Base-by-base conservation (phyloP, 1,140 invertebrate genomes). In the Dreissena polymorpha region DNA sequence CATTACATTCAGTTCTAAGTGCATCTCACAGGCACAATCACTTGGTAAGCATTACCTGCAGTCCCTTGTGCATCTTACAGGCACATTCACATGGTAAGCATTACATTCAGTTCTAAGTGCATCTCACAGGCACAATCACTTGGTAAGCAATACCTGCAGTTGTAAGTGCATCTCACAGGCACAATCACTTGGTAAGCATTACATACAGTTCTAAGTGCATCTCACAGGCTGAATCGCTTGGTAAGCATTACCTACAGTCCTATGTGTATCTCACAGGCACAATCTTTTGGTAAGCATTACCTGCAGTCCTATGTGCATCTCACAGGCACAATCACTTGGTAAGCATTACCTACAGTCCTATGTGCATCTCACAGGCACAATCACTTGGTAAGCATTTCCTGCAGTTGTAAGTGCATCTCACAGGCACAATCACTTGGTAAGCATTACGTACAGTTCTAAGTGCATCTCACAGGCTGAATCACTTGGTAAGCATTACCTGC, bases 101-200 rank as follows among this genome's bases (percentile, higher is more conserved):
- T n/a, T n/a, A n/a, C n/a, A n/a, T n/a, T n/a, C 57, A 87, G 25
- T 78, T 85, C 29, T 81, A 88, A 27, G 78, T 91, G n/a, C 65
- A 84, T 21, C 82, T 91, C 7, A 73, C 87, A 8, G 83, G 86
- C 65, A 78, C 85, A 60, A 89, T 91, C n/a, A 88, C 89, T 53
- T 89, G 91, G 90, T 91, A 83, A 85, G 83, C 21, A n/a, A n/a
- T n/a, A n/a, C 0, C 81, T 85, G 25, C 57, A 87, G 25, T 78
- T 85, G 39, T 81, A 88, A 27, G 78, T 91, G n/a, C 65, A 84
- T 21, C 82, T 91, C 7, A 73, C 87, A 8, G 83, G 86, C 65
- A 78, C 85, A 60, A 89, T 91, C n/a, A 88, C 89, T 53, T 89
- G 91, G 90, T 91, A 83, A 85, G 83, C 21, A n/a, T n/a, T n/a